Conservation (phyloP, 2,113 vertebrate genomes). For the Thamnaconus septentrionalis region DNA sequence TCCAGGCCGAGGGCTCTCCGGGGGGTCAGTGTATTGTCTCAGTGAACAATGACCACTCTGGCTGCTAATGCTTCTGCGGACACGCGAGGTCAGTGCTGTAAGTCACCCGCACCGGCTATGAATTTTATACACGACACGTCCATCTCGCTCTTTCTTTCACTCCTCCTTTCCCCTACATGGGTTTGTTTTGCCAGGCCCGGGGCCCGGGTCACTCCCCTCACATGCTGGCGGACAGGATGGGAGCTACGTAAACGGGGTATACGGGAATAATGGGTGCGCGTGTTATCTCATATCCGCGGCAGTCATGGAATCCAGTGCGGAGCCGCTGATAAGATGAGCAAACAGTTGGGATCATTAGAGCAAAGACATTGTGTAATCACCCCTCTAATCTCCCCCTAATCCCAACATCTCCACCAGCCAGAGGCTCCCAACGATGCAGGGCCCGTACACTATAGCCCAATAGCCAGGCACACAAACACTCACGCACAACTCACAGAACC, state of each 20-base stretch:
- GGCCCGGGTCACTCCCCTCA: constrained; percentile 35
- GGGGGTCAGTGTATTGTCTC: constrained; percentile 71
- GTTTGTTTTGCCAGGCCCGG: constrained; percentile 34
- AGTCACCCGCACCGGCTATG: constrained; percentile 59
- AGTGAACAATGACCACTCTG: constrained; percentile 68
- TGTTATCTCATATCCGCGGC: constrained; percentile 72
- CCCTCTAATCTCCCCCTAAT: constrained; percentile 79
- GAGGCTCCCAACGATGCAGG: constrained; percentile 39
- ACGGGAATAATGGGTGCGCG: constrained; percentile 48
- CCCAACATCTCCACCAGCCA: constrained; percentile 74
- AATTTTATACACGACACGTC: constrained; percentile 55
- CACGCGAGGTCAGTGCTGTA: constrained; percentile 55
- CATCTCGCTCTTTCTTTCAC: constrained; percentile 33
- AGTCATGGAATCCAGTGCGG: constrained; percentile 72
- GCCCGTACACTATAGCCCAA: constrained; percentile 47
- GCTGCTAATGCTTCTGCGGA: constrained; percentile 65
- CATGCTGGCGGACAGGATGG: constrained; percentile 21
- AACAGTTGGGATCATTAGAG: constrained; percentile 83
- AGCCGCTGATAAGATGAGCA: constrained; percentile 80
- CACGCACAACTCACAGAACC: constrained; percentile 18
- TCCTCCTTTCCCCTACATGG: constrained; percentile 8
- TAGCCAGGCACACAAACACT: constrained; percentile 28
- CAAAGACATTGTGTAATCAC: constrained; percentile 83
- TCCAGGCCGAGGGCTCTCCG: constrained; percentile 60
- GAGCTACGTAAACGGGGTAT: constrained; percentile 16